Evolutionary conservation across 2,888 invertebrate genomes (phyloP), one percentile per base, ranked within the genome.

Genomic region (Altica lythri): DNA sequence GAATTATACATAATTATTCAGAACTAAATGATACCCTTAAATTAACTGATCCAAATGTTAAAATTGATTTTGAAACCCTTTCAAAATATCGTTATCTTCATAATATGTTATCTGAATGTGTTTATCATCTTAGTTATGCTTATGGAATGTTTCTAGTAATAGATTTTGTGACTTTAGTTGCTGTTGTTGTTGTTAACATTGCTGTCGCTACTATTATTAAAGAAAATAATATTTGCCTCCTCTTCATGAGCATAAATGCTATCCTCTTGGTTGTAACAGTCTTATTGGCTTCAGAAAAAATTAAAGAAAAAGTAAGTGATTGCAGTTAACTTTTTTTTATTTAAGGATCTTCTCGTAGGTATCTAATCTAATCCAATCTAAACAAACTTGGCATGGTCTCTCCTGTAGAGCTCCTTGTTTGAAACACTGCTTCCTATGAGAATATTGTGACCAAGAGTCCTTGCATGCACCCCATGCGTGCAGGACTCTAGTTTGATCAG

Each of bases 41-140:
- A 1, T 2, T 1, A 6, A 18, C n/a, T n/a, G 10, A 9, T 37
- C 35, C 16, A 10, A 37, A 37, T 18, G 9, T 9, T 27, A 3
- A 5, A 2, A 27, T 27, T 5, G 27, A 27, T 27, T 5, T 27
- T 8, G 27, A 27, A 27, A 8, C 9, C n/a, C 6, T 27, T 27
- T 27, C 27, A 2, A 2, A 18, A 5, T 37, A 37, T 37, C 37
- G 42, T 4, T 42, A 29, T 29, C 25, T 42, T 1, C 42, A 42
- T 29, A 42, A 42, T n/a, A 42, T 42, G 42, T 17, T 42, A 16
- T 42, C 42, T 9, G 42, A 42, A 27, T 42, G 42, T 29, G 42
- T 42, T 0, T 5, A 42, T 16, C n/a, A 12, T 1, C 27, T 42
- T 8, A 13, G 13, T 14, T 13, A 27, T 16, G 16, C 25, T 16